Percentiles rank a stretch among this genome's conserved stretches.
These are phyloP conservation scores for Garra rufa DNA, from an alignment of 2,113 vertebrate genomes.

Conservation along the genomic window DNA sequence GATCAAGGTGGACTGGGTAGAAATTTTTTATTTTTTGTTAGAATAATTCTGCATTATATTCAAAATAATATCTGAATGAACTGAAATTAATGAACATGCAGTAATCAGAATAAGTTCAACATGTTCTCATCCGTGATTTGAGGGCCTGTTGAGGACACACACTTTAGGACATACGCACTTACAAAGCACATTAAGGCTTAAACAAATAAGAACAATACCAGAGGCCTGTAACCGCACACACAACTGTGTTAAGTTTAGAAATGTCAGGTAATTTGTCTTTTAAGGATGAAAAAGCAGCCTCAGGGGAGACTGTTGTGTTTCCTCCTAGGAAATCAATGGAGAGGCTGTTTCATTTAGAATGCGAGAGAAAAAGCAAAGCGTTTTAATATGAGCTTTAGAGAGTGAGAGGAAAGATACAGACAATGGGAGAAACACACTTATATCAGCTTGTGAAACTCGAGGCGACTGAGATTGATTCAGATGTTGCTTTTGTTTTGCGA, in stretches of 20 bases:
- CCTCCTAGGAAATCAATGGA: slow-evolving; percentile 42
- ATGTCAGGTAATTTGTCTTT: slow-evolving; percentile 47
- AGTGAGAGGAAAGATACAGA: neutral
- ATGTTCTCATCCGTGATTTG: neutral
- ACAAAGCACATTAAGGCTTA: slow-evolving; percentile 30
- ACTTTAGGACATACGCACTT: neutral
- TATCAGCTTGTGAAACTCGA: neutral
- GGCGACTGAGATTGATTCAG: slow-evolving; percentile 3
- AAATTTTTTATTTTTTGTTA: too few species aligned
- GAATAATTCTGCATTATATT: too few species aligned
- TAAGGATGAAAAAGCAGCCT: slow-evolving; percentile 37
- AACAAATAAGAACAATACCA: slow-evolving; percentile 36
- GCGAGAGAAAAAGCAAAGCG: neutral
- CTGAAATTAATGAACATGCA: neutral
- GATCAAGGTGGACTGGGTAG: too few species aligned
- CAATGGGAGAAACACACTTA: neutral
- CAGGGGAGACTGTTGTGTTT: slow-evolving; percentile 32
- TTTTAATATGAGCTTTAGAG: slow-evolving; percentile 18
- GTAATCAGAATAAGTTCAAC: neutral
- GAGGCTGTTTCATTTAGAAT: slow-evolving; percentile 36
- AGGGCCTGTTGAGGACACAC: slow-evolving; percentile 8
- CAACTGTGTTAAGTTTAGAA: slow-evolving; percentile 32
- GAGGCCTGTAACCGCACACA: slow-evolving; percentile 1
- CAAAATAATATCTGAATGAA: neutral
- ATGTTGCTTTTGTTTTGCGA: slow-evolving; percentile 22